These are phyloP conservation scores for Felis chaus DNA, from an alignment of 2,113 vertebrate genomes.

Conservation along the genomic window DNA sequence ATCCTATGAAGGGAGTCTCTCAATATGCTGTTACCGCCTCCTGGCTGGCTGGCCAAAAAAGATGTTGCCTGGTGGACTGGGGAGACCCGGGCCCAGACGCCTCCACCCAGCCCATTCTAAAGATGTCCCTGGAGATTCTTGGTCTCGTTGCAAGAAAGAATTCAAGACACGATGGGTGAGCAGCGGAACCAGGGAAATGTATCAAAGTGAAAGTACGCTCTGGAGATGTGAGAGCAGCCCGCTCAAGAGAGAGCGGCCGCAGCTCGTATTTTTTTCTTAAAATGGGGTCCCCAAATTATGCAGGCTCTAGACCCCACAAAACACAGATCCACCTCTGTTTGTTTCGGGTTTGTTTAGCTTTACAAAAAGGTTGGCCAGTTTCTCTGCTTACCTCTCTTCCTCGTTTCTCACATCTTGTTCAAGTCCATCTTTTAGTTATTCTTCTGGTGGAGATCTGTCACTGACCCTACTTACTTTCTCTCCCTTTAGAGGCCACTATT, in stretches of 20 bases:
- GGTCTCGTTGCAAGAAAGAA: background rate
- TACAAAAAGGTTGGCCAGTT: background rate
- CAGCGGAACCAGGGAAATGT: background rate
- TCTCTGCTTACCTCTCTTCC: background rate
- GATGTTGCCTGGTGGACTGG: background rate
- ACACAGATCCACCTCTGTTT: background rate
- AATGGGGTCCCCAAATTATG: background rate
- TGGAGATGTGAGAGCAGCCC: no score
- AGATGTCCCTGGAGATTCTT: background rate
- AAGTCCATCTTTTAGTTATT: background rate
- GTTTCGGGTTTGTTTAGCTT: background rate
- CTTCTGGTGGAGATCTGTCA: background rate
- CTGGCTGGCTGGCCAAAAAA: no score
- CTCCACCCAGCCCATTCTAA: background rate
- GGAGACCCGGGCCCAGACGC: background rate
- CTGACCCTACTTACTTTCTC: background rate
- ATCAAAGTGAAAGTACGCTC: background rate
- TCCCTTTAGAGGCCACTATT: background rate
- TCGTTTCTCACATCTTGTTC: background rate
- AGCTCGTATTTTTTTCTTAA: background rate
- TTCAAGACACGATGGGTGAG: background rate
- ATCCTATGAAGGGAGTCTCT: no score
- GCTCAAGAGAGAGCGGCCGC: background rate
- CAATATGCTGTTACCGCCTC: no score
- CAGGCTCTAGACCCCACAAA: background rate